Conservation (phyloP, 2,888 invertebrate species). For the Tenthredo notha region DNA sequence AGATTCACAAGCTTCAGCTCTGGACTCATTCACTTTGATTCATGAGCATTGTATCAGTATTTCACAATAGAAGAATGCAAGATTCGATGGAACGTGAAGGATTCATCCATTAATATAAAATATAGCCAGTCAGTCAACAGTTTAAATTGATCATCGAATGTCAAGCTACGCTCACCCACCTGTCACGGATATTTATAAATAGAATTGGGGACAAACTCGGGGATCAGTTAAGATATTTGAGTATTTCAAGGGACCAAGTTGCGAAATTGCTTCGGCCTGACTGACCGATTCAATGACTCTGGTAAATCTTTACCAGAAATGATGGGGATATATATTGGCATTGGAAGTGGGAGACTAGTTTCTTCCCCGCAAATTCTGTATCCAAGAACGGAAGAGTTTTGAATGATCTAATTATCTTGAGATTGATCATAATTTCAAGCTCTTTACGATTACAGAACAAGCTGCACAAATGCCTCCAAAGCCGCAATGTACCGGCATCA, state of each 20-base stretch:
- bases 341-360: not conserved
- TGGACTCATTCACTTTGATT: not conserved
- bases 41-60: not conserved
- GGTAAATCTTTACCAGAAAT: not conserved
- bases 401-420: not conserved
- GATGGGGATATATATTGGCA: not conserved
- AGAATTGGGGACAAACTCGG: constrained; percentile 24
- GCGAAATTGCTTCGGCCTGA: not conserved
- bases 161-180: not conserved
- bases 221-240: not conserved
- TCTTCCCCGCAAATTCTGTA: not conserved
- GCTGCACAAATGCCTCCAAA: not conserved
- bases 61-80: not conserved
- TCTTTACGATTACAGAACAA: not conserved
- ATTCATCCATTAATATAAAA: not conserved
- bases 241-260: constrained; percentile 8
- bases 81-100: not conserved
- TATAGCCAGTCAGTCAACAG: not conserved
- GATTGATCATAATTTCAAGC: not conserved
- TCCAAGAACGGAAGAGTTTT: not conserved
- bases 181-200: constrained; percentile 27
- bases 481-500: constrained; percentile 67
- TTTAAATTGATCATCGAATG: not conserved
- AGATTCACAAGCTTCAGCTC: not conserved
- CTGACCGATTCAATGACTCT: not conserved